Evolutionary conservation across 2,797 vertebrate species (phyloP).

Genomic region (Chrosomus eos): DNA sequence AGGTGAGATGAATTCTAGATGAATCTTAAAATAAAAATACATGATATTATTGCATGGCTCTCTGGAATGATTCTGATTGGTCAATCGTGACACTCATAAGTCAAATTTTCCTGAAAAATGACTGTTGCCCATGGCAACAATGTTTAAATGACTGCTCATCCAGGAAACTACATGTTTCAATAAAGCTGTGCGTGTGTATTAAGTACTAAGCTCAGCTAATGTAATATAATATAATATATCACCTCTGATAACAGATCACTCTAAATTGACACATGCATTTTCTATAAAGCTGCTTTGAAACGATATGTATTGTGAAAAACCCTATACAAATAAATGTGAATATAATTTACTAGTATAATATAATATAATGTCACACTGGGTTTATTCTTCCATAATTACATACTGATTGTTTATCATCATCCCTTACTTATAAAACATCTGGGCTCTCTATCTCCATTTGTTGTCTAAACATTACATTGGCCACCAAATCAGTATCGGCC

Average conservation of each 20-base stretch:
- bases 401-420: not conserved
- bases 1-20: not conserved
- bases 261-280: not conserved
- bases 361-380: not conserved
- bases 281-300: not conserved
- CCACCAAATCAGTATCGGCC: too few species aligned
- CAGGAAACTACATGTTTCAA: constrained; percentile 3
- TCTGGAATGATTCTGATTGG: not conserved
- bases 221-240: not conserved
- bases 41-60: not conserved
- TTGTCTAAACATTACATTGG: not conserved
- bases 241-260: not conserved
- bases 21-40: not conserved
- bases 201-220: not conserved
- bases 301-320: not conserved
- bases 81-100: not conserved
- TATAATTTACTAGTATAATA: not conserved
- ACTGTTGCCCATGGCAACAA: constrained; percentile 2
- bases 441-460: not conserved
- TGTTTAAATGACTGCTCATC: constrained; percentile 2
- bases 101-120: not conserved
- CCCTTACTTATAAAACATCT: not conserved
- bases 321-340: not conserved
- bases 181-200: constrained; percentile 1
- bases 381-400: not conserved